A percentile compares a stretch with the other conserved stretches of the same genome.
These are phyloP conservation scores for Acanthosepion esculentum DNA, from an alignment of 2,888 invertebrate genomes.

Conservation along the genomic window DNA sequence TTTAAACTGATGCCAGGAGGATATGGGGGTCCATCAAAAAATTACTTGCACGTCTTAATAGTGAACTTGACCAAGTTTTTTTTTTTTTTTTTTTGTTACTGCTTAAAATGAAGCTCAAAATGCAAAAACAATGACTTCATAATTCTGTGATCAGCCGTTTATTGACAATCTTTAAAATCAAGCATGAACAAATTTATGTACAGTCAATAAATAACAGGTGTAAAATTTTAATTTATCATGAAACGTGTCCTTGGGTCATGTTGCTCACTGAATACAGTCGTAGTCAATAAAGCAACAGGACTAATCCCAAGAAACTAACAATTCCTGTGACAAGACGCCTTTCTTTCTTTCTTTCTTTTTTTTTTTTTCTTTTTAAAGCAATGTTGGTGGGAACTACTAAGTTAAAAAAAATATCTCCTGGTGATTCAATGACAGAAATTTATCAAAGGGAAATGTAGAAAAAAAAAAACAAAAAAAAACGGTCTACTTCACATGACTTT, in stretches of 20 bases:
- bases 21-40: too few species aligned
- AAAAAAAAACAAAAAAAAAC: neutral
- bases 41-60: too few species aligned
- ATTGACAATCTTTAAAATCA: constrained; percentile 39
- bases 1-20: too few species aligned
- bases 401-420: neutral
- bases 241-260: neutral
- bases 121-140: neutral
- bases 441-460: neutral
- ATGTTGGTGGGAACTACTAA: neutral
- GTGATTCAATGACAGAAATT: neutral
- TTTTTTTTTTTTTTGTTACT: too few species aligned
- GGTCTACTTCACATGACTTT: neutral
- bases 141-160: constrained; percentile 39
- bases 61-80: too few species aligned
- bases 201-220: constrained; percentile 48
- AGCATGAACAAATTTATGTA: constrained; percentile 47
- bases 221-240: constrained; percentile 45
- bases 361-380: neutral
- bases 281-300: neutral
- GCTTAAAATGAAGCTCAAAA: too few species aligned
- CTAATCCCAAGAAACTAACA: neutral
- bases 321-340: neutral
- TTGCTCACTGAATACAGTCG: neutral
- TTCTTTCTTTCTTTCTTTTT: neutral